Percentiles rank a stretch among this genome's conserved stretches.
phyloP scores from a whole-genome alignment of 2,797 vertebrate species.

The Adelosebastes latens region DNA sequence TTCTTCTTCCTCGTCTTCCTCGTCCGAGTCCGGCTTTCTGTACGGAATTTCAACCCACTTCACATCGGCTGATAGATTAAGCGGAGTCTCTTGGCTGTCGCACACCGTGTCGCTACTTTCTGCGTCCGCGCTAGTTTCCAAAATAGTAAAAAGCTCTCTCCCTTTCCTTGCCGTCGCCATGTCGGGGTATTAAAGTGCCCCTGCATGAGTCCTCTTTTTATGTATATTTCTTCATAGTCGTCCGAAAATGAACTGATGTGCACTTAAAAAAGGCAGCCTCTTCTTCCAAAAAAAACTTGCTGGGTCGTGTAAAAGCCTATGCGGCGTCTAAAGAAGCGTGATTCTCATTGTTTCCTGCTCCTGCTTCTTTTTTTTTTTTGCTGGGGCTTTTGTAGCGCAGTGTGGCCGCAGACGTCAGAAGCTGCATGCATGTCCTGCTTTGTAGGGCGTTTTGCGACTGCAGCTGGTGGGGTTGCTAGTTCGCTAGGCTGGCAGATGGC shows the following conservation, averaged over 20 bases:
- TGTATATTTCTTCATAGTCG: conserved; percentile 66
- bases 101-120: conserved; percentile 81
- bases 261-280: conserved; percentile 67
- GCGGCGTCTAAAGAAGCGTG: conserved; percentile 78
- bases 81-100: conserved; percentile 82
- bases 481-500: conserved; percentile 88
- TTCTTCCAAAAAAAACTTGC: conserved; percentile 77
- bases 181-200: conserved; percentile 89
- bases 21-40: conserved; percentile 85
- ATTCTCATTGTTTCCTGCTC: conserved; percentile 86
- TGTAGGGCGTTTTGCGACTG: conserved; percentile 91
- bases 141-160: conserved; percentile 90
- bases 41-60: conserved; percentile 89
- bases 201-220: conserved; percentile 87
- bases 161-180: conserved; percentile 89
- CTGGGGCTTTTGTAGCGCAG: conserved; percentile 86
- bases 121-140: conserved; percentile 89
- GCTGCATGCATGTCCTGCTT: conserved; percentile 91
- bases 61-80: conserved; percentile 86
- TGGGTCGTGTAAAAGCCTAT: conserved; percentile 68
- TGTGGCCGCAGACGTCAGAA: conserved; percentile 92
- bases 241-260: conserved; percentile 78
- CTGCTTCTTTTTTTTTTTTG: conserved; percentile 69
- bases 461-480: conserved; percentile 87
- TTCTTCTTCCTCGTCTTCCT: conserved; percentile 72